Conservation (phyloP, 2,888 invertebrate species). For the Cistogaster globosa region DNA sequence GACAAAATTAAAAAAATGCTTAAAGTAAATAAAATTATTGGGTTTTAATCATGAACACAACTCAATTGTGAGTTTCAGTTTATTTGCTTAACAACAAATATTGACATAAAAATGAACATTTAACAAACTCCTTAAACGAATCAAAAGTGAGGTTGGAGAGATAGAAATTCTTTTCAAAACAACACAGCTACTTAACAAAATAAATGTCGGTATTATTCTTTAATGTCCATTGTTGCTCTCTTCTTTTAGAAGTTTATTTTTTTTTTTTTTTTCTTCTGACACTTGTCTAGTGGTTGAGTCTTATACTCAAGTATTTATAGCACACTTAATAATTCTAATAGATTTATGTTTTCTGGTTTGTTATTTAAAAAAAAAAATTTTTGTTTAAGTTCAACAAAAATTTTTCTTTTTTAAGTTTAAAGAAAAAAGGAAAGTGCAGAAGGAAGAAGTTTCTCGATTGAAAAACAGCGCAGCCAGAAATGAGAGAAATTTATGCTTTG, state of each 20-base stretch:
- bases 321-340: conserved; percentile 69
- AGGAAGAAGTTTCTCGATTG: conserved; percentile 51
- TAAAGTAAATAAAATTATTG: conserved; percentile 82
- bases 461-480: conserved; percentile 2
- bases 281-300: conserved; percentile 37
- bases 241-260: conserved; percentile 30
- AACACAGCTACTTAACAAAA: conserved; percentile 21
- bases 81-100: conserved; percentile 66
- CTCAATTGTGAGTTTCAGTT: conserved; percentile 69
- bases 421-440: conserved; percentile 12
- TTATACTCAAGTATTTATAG: conserved; percentile 60
- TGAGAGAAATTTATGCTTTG: conserved; percentile 59
- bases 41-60: conserved; percentile 81
- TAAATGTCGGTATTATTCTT: conserved; percentile 37
- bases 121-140: conserved; percentile 53
- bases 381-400: conserved; percentile 25
- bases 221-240: conserved; percentile 18
- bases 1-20: conserved; percentile 17
- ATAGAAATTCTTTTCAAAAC: neutral
- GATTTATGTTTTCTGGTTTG: conserved; percentile 67
- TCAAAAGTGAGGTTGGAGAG: neutral
- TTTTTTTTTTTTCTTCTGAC: conserved; percentile 14
- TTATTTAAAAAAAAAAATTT: conserved; percentile 25
- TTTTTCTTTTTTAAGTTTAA: conserved; percentile 13
- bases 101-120: conserved; percentile 71